Percentiles rank a stretch among this genome's conserved stretches.
Evolutionary conservation across 1,140 invertebrate species (phyloP).

Genomic region (Theocolax elegans): DNA sequence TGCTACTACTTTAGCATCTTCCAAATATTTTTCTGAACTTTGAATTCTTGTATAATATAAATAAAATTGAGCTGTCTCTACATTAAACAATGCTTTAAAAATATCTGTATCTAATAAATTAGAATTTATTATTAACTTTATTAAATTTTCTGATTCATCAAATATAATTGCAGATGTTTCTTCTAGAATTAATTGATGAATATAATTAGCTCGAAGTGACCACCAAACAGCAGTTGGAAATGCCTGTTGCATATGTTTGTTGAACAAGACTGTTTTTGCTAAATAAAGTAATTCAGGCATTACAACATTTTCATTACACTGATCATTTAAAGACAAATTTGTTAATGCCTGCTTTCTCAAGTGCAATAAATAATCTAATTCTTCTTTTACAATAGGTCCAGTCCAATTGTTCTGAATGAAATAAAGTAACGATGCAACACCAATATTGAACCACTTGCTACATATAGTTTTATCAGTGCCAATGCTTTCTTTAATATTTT

Average conservation of each 20-base stretch:
- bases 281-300: conserved; percentile 75
- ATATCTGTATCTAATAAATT: conserved; percentile 61
- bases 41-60: conserved; percentile 79
- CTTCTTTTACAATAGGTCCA: conserved; percentile 71
- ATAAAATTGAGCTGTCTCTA: conserved; percentile 82
- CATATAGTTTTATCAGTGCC: conserved; percentile 17
- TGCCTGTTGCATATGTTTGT: conserved; percentile 61
- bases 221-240: conserved; percentile 76
- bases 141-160: conserved; percentile 71
- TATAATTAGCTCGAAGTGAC: conserved; percentile 75
- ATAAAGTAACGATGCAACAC: conserved; percentile 72
- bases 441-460: conserved; percentile 62
- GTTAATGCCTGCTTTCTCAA: conserved; percentile 71
- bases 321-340: conserved; percentile 52
- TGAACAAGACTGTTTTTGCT: conserved; percentile 73
- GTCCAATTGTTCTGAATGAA: conserved; percentile 88
- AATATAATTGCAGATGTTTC: conserved; percentile 77
- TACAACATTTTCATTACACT: conserved; percentile 72
- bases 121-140: conserved; percentile 65
- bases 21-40: conserved; percentile 75
- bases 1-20: conserved; percentile 71
- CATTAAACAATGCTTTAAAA: conserved; percentile 73
- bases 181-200: conserved; percentile 81
- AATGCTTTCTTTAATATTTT: conserved; percentile 42
- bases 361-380: conserved; percentile 61